Percentiles rank a stretch among this genome's conserved stretches.
phyloP scores from a whole-genome alignment of 2,888 invertebrate genomes.

The Nycteola revayana region DNA sequence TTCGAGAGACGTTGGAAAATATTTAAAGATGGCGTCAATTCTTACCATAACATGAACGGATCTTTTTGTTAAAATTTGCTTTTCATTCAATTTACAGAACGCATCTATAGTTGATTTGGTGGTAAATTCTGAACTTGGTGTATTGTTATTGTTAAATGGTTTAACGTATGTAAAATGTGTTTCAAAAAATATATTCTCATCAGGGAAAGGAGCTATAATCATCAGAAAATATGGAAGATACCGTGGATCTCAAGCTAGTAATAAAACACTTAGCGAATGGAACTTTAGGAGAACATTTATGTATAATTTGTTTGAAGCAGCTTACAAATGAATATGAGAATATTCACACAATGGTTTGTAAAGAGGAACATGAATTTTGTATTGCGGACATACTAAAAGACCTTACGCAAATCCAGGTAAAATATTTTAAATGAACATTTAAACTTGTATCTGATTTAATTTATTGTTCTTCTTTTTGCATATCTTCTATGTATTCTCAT shows the following conservation, averaged over 20 bases:
- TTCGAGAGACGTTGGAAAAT: slow-evolving; percentile 7
- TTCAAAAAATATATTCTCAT: slow-evolving; percentile 12
- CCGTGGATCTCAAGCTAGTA: slow-evolving; percentile 50
- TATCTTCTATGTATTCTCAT: too few relatives aligned
- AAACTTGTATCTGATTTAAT: too few relatives aligned
- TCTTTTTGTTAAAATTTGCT: slow-evolving; percentile 10
- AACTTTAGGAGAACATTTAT: slow-evolving; percentile 53
- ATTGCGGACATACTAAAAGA: slow-evolving; percentile 57
- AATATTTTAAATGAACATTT: too few relatives aligned
- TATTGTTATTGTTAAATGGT: too few relatives aligned
- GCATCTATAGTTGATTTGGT: slow-evolving; percentile 39
- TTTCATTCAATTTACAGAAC: slow-evolving; percentile 32
- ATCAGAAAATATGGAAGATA: slow-evolving; percentile 42
- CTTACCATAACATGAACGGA: slow-evolving; percentile 33
- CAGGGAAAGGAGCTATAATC: slow-evolving; percentile 18
- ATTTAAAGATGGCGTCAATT: slow-evolving; percentile 24
- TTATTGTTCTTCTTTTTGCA: too few relatives aligned
- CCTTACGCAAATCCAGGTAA: slow-evolving; percentile 52
- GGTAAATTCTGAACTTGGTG: slow-evolving; percentile 43
- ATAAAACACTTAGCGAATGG: slow-evolving; percentile 63
- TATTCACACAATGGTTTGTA: slow-evolving; percentile 61
- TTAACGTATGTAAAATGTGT: slow-evolving; percentile 18
- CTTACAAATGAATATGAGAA: slow-evolving; percentile 50
- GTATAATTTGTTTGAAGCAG: slow-evolving; percentile 58
- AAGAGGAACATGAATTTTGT: slow-evolving; percentile 56